phyloP scores from a whole-genome alignment of 2,113 vertebrate species.

The Acanthochromis polyacanthus region DNA sequence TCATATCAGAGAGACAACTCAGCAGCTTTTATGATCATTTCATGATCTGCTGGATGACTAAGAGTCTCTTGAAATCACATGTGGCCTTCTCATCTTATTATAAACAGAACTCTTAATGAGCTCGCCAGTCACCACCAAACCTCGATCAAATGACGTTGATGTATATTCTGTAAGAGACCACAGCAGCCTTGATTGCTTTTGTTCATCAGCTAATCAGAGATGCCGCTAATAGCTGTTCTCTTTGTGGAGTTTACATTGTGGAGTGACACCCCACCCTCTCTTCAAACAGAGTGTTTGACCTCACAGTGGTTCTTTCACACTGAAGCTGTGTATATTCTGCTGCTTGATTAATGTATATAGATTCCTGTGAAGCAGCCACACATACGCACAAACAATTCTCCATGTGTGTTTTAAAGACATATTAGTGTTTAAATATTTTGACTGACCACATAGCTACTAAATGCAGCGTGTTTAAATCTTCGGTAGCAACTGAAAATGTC shows the following conservation, averaged over 20 bases:
- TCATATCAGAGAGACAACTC: slow-evolving; percentile 25
- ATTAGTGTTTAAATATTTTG: slow-evolving; percentile 42
- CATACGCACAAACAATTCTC: background rate
- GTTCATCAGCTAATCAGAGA: slow-evolving; percentile 47
- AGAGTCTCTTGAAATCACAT: slow-evolving; percentile 28
- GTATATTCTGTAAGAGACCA: slow-evolving; percentile 17
- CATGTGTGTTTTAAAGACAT: slow-evolving; percentile 4
- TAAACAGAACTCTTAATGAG: slow-evolving; percentile 50
- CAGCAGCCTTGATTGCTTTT: slow-evolving; percentile 25
- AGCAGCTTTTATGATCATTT: slow-evolving; percentile 30
- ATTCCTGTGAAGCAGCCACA: slow-evolving; percentile 2
- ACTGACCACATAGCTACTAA: slow-evolving; percentile 22
- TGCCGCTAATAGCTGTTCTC: slow-evolving; percentile 13
- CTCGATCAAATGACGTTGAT: slow-evolving; percentile 20
- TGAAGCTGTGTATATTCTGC: slow-evolving; percentile 1
- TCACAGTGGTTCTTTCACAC: slow-evolving; percentile 28
- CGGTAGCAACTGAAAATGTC: slow-evolving; percentile 10
- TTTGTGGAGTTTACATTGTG: slow-evolving; percentile 40
- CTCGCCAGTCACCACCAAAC: slow-evolving; percentile 14
- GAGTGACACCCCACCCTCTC: slow-evolving; percentile 24
- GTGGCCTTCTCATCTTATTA: slow-evolving; percentile 34
- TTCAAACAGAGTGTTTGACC: slow-evolving; percentile 47
- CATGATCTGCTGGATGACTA: slow-evolving; percentile 35
- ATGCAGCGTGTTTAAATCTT: slow-evolving; percentile 1
- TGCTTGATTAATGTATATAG: slow-evolving; percentile 9